A percentile compares a stretch with the other conserved stretches of the same genome.
These are phyloP conservation scores for Channallabes apus DNA, from an alignment of 2,797 vertebrate species.

Conservation along the genomic window DNA sequence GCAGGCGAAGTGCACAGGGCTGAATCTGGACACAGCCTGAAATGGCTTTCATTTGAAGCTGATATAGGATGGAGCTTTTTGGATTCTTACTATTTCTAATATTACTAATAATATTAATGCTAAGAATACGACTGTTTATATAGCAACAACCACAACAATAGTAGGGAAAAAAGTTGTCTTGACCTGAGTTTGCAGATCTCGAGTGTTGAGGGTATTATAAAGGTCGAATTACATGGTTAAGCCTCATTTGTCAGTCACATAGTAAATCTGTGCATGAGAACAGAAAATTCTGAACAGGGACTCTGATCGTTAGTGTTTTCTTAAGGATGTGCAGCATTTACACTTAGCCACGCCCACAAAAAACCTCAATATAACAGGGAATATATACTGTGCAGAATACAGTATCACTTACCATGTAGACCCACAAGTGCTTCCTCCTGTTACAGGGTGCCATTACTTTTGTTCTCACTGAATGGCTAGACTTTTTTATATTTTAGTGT, in stretches of 20 bases:
- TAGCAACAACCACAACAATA: not conserved
- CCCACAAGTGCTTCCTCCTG: too few relatives aligned
- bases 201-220: not conserved
- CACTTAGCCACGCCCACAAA: not conserved
- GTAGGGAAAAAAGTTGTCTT: not conserved
- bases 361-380: not conserved
- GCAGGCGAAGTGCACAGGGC: conserved; percentile 13
- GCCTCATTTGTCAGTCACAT: not conserved
- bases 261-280: not conserved
- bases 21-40: conserved; percentile 25
- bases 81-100: conserved; percentile 10
- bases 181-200: not conserved
- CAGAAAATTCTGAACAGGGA: too few relatives aligned
- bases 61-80: not conserved
- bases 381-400: too few relatives aligned
- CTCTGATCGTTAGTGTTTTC: too few relatives aligned
- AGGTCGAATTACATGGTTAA: not conserved
- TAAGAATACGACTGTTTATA: not conserved
- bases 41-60: conserved; percentile 13
- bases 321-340: not conserved
- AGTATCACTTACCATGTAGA: not conserved
- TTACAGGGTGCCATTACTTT: not conserved
- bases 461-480: not conserved
- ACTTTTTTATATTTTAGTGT: not conserved
- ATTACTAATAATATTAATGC: not conserved